These are phyloP conservation scores for Sphaeramia orbicularis DNA, from an alignment of 2,797 vertebrate species.

Conservation along the genomic window DNA sequence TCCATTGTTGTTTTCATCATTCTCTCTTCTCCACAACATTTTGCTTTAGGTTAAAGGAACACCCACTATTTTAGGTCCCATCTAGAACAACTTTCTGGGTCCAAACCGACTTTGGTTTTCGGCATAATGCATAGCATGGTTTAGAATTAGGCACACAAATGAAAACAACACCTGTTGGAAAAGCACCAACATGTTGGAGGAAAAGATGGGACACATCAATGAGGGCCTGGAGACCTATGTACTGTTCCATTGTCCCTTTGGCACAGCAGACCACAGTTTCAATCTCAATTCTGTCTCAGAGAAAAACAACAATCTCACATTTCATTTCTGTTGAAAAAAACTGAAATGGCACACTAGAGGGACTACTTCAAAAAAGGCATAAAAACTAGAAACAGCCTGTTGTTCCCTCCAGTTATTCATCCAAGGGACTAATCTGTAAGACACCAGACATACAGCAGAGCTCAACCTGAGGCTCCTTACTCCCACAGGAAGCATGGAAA, in stretches of 20 bases:
- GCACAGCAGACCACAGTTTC: conserved; percentile 14
- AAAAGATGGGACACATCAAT: not conserved
- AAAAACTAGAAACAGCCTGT: conserved; percentile 26
- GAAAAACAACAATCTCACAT: not conserved
- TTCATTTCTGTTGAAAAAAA: conserved; percentile 35
- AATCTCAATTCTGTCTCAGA: conserved; percentile 14
- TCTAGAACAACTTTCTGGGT: too few species aligned
- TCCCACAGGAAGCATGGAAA: conserved; percentile 30
- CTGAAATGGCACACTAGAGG: conserved; percentile 24
- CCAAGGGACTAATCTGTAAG: conserved; percentile 47
- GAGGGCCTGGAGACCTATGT: not conserved
- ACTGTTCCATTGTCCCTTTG: conserved; percentile 2
- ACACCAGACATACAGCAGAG: conserved; percentile 35
- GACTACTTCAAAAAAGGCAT: conserved; percentile 32
- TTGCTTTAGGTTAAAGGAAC: too few species aligned
- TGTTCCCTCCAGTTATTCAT: conserved; percentile 46
- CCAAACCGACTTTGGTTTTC: too few species aligned
- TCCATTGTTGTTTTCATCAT: too few species aligned
- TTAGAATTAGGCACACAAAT: too few species aligned
- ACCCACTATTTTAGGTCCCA: too few species aligned
- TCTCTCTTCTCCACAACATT: too few species aligned
- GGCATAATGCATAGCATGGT: too few species aligned
- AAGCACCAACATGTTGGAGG: too few species aligned
- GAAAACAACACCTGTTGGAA: too few species aligned
- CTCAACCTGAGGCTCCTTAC: conserved; percentile 44